A percentile compares a stretch with the other conserved stretches of the same genome.
These are phyloP conservation scores for Drosophila serrata DNA, from an alignment of 1,140 invertebrate species.

Conservation along the genomic window DNA sequence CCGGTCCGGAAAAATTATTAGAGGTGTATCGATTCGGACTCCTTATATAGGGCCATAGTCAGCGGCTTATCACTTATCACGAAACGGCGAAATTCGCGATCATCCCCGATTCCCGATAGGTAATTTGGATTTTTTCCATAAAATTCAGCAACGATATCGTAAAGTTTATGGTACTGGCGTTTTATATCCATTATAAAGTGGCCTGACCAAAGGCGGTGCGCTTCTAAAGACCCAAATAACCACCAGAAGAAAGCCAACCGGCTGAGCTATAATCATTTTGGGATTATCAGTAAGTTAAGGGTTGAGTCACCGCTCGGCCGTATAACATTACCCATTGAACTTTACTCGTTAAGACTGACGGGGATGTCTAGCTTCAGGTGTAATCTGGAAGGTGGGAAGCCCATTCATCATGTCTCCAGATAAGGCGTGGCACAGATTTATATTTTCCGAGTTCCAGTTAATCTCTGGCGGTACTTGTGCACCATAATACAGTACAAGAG, in stretches of 20 bases:
- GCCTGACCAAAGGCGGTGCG: conserved; percentile 16
- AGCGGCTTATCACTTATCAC: conserved; percentile 35
- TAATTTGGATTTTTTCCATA: conserved; percentile 48
- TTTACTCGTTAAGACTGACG: conserved; percentile 17
- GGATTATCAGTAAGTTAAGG: conserved; percentile 29
- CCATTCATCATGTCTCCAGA: conserved; percentile 15
- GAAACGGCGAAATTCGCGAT: conserved; percentile 28
- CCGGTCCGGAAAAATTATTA: not conserved
- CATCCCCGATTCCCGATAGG: conserved; percentile 47
- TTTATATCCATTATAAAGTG: conserved; percentile 61
- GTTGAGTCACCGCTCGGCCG: conserved; percentile 20
- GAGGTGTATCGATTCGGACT: conserved; percentile 12
- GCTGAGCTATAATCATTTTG: not conserved
- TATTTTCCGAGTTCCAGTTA: conserved; percentile 24
- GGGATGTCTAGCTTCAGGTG: conserved; percentile 16
- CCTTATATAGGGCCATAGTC: conserved; percentile 28
- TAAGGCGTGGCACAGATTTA: conserved; percentile 23
- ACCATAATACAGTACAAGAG: not conserved
- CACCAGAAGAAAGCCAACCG: conserved; percentile 13
- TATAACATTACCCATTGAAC: conserved; percentile 22
- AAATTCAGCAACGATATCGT: conserved; percentile 43
- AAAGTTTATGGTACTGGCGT: conserved; percentile 30
- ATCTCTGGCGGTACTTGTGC: not conserved
- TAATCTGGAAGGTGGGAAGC: conserved; percentile 25
- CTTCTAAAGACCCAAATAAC: conserved; percentile 35